Evolutionary conservation across 1,140 invertebrate genomes (phyloP), one percentile per base, ranked within the genome.

Genomic region (Ceratina japonica): DNA sequence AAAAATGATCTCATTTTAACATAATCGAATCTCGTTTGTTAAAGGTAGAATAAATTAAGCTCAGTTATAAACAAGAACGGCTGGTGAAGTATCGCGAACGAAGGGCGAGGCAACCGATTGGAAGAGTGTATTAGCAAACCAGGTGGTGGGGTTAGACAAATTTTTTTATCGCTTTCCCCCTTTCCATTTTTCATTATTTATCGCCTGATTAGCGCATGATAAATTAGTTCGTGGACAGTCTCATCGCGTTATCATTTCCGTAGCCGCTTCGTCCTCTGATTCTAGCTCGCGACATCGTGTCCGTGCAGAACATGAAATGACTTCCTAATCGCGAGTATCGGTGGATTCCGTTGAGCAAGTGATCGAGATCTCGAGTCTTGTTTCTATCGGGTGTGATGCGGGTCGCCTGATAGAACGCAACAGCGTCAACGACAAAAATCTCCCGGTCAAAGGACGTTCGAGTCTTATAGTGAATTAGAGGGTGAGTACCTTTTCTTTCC

Each of bases 321-420:
- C n/a, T 10, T 61, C 63, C 37, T 56, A 75, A 52, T 31, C 49
- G 52, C 22, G n/a, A 16, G 49, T n/a, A 70, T 65, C 49, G 59
- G 70, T 31, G 69, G n/a, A 59, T 44, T 44, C 61, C 54, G 44
- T 22, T 49, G 52, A 18, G 0, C 24, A 37, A 52, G 59, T 63
- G 76, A 74, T 77, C 72, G 31, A 75, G 65, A 80, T 78, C 56
- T 22, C 24, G 27, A 18, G 16, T 3, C 52, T 44, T 72, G 37
- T 65, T 68, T 75, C 16, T 37, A 64, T 71, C 20, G 15, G n/a
- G 52, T 59, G 65, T 52, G 70, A 85, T 85, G 82, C 37, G 52
- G 69, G 8, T 37, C 44, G 69, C 18, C 59, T 85, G 82, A 84
- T 74, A 81, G n/a, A 78, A 78, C 79, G 66, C 51, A 70, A 84